Percentiles rank a stretch among this genome's conserved stretches.
Conservation (phyloP, 2,888 invertebrate species). For the Hoplodrina ambigua region DNA sequence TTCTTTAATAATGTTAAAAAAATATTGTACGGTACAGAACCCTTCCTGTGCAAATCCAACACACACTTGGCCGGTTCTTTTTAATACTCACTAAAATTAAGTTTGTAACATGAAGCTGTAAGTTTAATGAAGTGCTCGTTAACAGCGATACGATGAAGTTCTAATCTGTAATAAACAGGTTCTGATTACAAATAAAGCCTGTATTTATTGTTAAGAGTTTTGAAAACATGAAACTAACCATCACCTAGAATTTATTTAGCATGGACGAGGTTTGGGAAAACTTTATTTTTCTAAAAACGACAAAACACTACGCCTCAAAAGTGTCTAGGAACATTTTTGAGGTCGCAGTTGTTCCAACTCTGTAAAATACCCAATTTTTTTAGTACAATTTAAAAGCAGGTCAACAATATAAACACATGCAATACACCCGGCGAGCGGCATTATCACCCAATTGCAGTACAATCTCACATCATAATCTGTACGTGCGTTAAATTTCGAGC, state of each 20-base stretch:
- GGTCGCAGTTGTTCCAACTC: no score
- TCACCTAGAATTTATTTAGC: not conserved
- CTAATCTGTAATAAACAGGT: no score
- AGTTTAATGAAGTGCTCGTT: not conserved
- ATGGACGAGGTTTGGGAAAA: not conserved
- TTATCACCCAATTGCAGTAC: slow-evolving; percentile 41
- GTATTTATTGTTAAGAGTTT: no score
- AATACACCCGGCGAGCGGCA: slow-evolving; percentile 19
- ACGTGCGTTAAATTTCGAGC: slow-evolving; percentile 47
- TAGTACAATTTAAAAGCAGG: not conserved
- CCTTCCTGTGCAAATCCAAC: no score
- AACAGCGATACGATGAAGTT: not conserved
- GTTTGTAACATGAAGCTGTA: not conserved
- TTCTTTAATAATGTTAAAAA: no score
- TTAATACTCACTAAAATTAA: no score
- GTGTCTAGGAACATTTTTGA: no score
- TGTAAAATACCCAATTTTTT: no score
- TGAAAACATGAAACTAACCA: not conserved
- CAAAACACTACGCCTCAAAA: not conserved
- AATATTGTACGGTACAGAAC: no score
- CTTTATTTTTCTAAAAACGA: not conserved
- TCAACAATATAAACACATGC: slow-evolving; percentile 5
- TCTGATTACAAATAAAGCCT: no score
- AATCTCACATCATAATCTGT: slow-evolving; percentile 48
- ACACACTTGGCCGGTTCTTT: no score